phyloP scores from a whole-genome alignment of 2,113 vertebrate species.

The Elachura formosa region DNA sequence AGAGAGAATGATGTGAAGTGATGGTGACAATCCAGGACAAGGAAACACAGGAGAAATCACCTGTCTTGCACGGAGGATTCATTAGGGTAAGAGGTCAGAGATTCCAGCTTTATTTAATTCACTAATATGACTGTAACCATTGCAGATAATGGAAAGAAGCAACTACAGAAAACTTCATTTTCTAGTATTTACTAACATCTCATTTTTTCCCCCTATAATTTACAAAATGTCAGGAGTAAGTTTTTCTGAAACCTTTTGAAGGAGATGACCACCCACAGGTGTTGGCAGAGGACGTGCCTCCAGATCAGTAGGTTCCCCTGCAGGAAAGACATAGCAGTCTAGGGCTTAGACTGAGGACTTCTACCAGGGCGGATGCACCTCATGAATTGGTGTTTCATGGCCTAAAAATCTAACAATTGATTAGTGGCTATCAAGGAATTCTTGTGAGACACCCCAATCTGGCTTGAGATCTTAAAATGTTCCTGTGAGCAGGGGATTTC shows the following conservation, averaged over 20 bases:
- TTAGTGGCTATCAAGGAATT: background rate
- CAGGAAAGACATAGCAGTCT: background rate
- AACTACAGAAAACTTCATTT: background rate
- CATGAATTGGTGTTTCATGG: background rate
- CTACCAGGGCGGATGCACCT: background rate
- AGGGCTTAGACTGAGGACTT: background rate
- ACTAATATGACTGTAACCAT: background rate
- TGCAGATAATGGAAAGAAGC: background rate
- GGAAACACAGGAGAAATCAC: background rate
- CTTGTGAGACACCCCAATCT: fast-evolving
- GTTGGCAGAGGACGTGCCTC: background rate
- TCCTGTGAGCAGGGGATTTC: background rate
- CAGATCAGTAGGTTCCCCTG: background rate
- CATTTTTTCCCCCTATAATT: background rate
- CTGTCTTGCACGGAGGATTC: background rate
- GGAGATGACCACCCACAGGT: fast-evolving
- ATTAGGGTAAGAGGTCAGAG: background rate
- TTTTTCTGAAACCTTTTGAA: background rate
- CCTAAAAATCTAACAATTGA: background rate
- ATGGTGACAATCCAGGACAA: background rate
- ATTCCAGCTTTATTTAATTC: background rate
- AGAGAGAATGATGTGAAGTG: background rate
- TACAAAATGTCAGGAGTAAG: background rate
- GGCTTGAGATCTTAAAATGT: background rate
- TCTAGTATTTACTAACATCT: background rate